phyloP scores from a whole-genome alignment of 1,140 invertebrate genomes.

The Bombus sylvicola region DNA sequence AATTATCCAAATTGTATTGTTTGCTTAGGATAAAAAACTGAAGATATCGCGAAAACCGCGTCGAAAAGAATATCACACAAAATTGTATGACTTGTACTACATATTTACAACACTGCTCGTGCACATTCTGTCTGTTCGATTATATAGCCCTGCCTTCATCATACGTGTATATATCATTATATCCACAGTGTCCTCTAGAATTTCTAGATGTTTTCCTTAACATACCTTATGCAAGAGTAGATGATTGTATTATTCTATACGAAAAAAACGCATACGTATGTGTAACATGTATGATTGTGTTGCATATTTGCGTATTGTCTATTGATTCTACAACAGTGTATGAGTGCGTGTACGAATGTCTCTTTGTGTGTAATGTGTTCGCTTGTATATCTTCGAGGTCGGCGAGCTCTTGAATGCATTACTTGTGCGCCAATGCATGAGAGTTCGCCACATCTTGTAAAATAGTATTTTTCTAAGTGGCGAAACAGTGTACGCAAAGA shows the following conservation, averaged over 20 bases:
- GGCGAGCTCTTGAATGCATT: slow-evolving; percentile 46
- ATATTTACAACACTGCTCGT: neutral
- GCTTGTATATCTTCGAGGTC: slow-evolving; percentile 58
- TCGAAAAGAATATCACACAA: neutral
- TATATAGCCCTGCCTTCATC: slow-evolving; percentile 37
- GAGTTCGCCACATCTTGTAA: slow-evolving; percentile 72
- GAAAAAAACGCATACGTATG: slow-evolving; percentile 13
- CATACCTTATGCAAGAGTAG: slow-evolving; percentile 48
- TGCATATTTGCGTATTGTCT: slow-evolving; percentile 31
- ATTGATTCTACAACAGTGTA: slow-evolving; percentile 26
- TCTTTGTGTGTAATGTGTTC: slow-evolving; percentile 37
- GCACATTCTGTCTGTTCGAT: slow-evolving; percentile 48
- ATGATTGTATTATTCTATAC: slow-evolving; percentile 54
- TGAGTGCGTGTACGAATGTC: neutral
- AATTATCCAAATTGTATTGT: neutral
- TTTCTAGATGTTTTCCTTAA: slow-evolving; percentile 60
- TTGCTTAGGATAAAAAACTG: neutral
- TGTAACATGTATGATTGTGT: slow-evolving; percentile 30
- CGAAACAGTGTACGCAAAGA: slow-evolving; percentile 57
- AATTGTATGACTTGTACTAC: slow-evolving; percentile 15
- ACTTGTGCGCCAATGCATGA: slow-evolving; percentile 48
- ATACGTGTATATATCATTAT: slow-evolving; percentile 60
- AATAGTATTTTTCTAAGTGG: slow-evolving; percentile 82
- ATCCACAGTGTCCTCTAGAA: slow-evolving; percentile 59
- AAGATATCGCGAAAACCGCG: neutral